A percentile compares a stretch with the other conserved stretches of the same genome.
These are phyloP conservation scores for Leucoraja erinaceus DNA, from an alignment of 2,113 vertebrate species.

Conservation along the genomic window DNA sequence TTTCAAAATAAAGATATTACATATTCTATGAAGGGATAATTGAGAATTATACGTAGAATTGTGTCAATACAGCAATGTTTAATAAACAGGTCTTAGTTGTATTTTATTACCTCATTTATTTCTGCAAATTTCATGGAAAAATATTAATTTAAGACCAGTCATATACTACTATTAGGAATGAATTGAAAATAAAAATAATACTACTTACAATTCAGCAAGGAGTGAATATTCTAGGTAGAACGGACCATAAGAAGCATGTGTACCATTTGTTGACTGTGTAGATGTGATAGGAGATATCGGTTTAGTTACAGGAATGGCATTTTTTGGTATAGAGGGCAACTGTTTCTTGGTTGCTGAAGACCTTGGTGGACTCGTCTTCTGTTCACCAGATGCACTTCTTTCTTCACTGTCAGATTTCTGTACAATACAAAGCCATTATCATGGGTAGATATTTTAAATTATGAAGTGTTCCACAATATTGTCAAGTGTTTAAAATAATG, in stretches of 20 bases:
- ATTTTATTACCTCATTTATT: neutral
- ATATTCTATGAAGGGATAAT: neutral
- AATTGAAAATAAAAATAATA: constrained; percentile 30
- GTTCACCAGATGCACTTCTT: constrained; percentile 65
- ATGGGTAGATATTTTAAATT: neutral
- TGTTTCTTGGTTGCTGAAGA: constrained; percentile 77
- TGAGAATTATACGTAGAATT: neutral
- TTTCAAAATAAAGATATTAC: neutral
- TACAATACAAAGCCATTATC: constrained; percentile 29
- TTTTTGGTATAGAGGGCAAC: constrained; percentile 90
- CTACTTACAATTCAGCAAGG: constrained; percentile 89
- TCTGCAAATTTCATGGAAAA: neutral
- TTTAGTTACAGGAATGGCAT: constrained; percentile 81
- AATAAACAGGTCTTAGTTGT: neutral
- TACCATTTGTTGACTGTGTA: constrained; percentile 79
- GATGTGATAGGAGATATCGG: constrained; percentile 66
- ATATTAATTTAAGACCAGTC: neutral
- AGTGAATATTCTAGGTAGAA: constrained; percentile 97
- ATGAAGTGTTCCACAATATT: neutral
- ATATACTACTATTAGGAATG: neutral
- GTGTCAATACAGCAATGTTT: neutral
- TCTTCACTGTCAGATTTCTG: constrained; percentile 84
- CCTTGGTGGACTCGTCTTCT: constrained; percentile 75
- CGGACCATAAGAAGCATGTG: constrained; percentile 90
- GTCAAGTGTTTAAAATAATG: neutral